phyloP scores from a whole-genome alignment of 1,140 invertebrate species.

The Coenobita brevimanus region DNA sequence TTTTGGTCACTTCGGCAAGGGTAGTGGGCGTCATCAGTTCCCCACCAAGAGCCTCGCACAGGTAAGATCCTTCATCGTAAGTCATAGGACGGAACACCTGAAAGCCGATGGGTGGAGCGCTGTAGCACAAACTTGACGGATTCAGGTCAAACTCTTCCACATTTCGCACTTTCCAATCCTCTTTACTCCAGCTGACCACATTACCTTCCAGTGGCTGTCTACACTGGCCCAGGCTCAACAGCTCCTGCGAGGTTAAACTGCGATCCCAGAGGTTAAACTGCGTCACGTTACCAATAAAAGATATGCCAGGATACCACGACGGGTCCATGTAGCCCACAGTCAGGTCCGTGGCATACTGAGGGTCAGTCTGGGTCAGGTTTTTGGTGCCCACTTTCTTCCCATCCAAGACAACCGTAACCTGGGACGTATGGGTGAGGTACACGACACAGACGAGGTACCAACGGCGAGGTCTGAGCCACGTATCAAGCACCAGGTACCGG shows the following conservation, averaged over 20 bases:
- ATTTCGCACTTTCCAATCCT: slow-evolving; percentile 31
- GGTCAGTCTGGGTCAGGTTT: neutral
- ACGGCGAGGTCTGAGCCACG: slow-evolving; percentile 44
- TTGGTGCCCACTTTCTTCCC: slow-evolving; percentile 3
- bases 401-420: slow-evolving; percentile 20
- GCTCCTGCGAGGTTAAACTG: slow-evolving; percentile 29
- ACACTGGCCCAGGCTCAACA: slow-evolving; percentile 32
- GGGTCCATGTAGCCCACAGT: slow-evolving; percentile 54
- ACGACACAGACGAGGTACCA: slow-evolving; percentile 58
- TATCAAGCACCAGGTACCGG: slow-evolving; percentile 43
- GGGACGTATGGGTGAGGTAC: neutral
- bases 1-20: slow-evolving; percentile 7
- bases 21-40: slow-evolving; percentile 31
- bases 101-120: neutral
- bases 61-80: slow-evolving; percentile 39
- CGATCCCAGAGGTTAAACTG: slow-evolving; percentile 63
- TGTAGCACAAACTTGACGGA: slow-evolving; percentile 26
- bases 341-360: neutral
- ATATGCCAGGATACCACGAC: slow-evolving; percentile 38
- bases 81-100: slow-evolving; percentile 34
- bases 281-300: slow-evolving; percentile 59
- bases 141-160: slow-evolving; percentile 20
- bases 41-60: slow-evolving; percentile 61
- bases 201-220: slow-evolving; percentile 24
- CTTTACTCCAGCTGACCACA: slow-evolving; percentile 35